Evolutionary conservation across 2,113 vertebrate genomes (phyloP).

Genomic region (Ceratotherium simum): DNA sequence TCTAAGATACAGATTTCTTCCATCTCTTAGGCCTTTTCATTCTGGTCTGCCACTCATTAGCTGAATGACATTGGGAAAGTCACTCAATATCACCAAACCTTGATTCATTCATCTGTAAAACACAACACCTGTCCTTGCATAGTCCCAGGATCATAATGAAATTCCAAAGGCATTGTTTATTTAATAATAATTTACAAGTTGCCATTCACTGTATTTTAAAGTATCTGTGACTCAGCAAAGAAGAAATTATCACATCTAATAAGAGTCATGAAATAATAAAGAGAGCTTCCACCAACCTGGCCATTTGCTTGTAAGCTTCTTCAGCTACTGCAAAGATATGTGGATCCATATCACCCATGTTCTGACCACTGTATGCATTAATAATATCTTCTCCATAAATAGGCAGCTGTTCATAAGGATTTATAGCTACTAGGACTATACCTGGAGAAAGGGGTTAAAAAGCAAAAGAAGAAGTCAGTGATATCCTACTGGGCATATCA

Average conservation of each 20-base stretch:
- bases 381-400: conserved; percentile 99
- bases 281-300: conserved; percentile 90
- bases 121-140: background rate
- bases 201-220: conserved; percentile 9
- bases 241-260: background rate
- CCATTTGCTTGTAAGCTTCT: conserved; percentile 99
- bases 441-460: conserved; percentile 85
- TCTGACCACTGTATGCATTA: conserved; percentile 98
- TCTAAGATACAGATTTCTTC: background rate
- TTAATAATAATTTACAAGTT: conserved; percentile 16
- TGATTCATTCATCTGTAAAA: background rate
- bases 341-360: conserved; percentile 99
- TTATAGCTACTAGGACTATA: conserved; percentile 99
- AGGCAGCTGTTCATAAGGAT: conserved; percentile 97
- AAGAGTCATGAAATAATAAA: conserved; percentile 35
- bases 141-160: background rate
- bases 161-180: conserved; percentile 26
- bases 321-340: conserved; percentile 99
- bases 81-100: background rate
- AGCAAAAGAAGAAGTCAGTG: conserved; percentile 45
- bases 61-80: background rate
- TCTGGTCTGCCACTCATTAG: background rate
- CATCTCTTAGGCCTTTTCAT: background rate
- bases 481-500: background rate
- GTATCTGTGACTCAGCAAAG: conserved; percentile 28